phyloP scores from a whole-genome alignment of 2,888 invertebrate genomes.

The Macrosiphum euphorbiae region DNA sequence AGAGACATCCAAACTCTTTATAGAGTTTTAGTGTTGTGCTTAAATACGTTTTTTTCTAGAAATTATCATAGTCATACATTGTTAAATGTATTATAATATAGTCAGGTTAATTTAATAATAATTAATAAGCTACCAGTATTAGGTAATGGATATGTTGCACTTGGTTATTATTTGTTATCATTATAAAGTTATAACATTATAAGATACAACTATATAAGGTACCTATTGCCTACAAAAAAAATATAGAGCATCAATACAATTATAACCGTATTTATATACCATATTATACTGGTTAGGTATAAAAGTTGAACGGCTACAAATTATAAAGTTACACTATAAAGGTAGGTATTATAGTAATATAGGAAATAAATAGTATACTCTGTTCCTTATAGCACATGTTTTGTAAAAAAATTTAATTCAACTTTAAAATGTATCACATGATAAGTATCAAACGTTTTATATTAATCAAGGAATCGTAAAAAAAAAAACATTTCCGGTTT shows the following conservation, averaged over 20 bases:
- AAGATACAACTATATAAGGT: neutral
- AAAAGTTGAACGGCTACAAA: neutral
- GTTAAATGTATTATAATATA: too few species aligned
- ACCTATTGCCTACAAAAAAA: neutral
- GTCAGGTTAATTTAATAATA: neutral
- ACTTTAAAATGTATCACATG: neutral
- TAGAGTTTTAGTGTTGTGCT: neutral
- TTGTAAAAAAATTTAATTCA: neutral
- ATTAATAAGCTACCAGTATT: neutral
- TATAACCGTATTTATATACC: too few species aligned
- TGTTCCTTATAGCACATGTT: neutral
- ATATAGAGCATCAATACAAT: neutral
- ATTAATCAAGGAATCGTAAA: slow-evolving; percentile 45
- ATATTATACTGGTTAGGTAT: neutral
- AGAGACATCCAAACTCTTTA: neutral
- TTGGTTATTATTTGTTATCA: neutral
- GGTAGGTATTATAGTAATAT: neutral
- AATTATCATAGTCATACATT: neutral
- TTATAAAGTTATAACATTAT: neutral
- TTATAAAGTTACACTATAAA: neutral
- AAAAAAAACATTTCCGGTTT: slow-evolving; percentile 59
- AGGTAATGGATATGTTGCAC: neutral
- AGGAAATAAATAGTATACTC: neutral
- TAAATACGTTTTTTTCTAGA: neutral
- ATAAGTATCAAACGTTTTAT: slow-evolving; percentile 33